A percentile compares a stretch with the other conserved stretches of the same genome.
These are phyloP conservation scores for Melanerpes aurifrons DNA, from an alignment of 2,113 vertebrate genomes.

Conservation along the genomic window DNA sequence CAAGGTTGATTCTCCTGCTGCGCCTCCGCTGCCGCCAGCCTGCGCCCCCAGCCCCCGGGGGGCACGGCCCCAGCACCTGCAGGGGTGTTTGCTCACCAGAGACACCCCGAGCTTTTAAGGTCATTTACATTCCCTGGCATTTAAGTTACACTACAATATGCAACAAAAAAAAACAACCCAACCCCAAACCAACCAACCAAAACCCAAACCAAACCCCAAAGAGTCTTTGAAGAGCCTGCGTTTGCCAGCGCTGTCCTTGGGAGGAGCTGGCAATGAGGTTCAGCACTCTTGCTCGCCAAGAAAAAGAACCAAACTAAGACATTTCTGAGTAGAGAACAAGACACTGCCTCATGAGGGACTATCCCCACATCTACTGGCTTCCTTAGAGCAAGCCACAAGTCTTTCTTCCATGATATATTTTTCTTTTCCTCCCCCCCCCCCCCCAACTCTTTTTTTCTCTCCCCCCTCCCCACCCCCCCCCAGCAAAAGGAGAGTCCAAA, in stretches of 20 bases:
- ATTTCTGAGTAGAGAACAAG: conserved; percentile 68
- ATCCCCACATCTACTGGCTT: conserved; percentile 73
- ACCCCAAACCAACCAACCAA: too few species aligned
- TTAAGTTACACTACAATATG: conserved; percentile 75
- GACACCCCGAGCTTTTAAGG: conserved; percentile 70
- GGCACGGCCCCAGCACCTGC: conserved; percentile 28
- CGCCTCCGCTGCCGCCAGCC: neutral
- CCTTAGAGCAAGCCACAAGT: conserved; percentile 73
- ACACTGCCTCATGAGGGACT: conserved; percentile 75
- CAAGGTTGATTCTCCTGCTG: conserved; percentile 30
- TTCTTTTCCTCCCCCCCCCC: too few species aligned
- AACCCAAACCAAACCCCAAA: too few species aligned
- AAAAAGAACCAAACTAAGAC: conserved; percentile 81
- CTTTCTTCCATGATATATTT: conserved; percentile 75
- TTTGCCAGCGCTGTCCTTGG: conserved; percentile 72
- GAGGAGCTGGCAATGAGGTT: conserved; percentile 74
- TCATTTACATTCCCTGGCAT: conserved; percentile 78
- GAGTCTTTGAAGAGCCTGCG: conserved; percentile 71
- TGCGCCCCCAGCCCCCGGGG: neutral
- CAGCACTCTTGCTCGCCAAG: conserved; percentile 76
- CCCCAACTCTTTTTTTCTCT: neutral
- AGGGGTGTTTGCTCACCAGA: conserved; percentile 52
- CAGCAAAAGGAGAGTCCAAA: neutral
- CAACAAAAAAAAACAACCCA: neutral
- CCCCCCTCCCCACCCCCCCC: neutral